phyloP scores from a whole-genome alignment of 2,888 invertebrate species.

The Sarcophaga carnaria region DNA sequence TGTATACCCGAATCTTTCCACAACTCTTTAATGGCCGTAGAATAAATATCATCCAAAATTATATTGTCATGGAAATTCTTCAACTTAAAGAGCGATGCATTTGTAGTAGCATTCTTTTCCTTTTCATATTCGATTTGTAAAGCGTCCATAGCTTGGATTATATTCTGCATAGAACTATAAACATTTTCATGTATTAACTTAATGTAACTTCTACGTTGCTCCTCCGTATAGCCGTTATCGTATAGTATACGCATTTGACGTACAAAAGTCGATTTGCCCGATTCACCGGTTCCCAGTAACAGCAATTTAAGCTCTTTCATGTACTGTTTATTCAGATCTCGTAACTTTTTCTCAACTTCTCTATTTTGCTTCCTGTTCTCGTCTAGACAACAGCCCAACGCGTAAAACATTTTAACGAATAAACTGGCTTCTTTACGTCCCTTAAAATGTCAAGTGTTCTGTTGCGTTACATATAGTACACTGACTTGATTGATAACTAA shows the following conservation, averaged over 20 bases:
- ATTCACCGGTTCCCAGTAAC: slow-evolving; percentile 58
- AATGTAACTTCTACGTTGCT: slow-evolving; percentile 23
- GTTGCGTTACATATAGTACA: background rate
- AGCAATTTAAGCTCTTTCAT: slow-evolving; percentile 57
- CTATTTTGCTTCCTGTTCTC: slow-evolving; percentile 6
- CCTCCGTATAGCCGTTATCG: slow-evolving; percentile 44
- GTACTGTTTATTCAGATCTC: slow-evolving; percentile 37
- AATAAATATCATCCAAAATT: slow-evolving; percentile 75
- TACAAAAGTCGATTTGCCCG: slow-evolving; percentile 64
- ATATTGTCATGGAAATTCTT: background rate
- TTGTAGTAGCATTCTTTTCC: slow-evolving; percentile 21
- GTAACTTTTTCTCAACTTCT: slow-evolving; percentile 33
- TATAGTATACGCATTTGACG: slow-evolving; percentile 63
- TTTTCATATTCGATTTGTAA: slow-evolving; percentile 53
- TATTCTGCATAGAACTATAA: slow-evolving; percentile 46
- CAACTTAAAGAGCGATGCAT: slow-evolving; percentile 27
- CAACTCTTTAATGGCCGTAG: slow-evolving; percentile 92
- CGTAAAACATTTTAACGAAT: background rate
- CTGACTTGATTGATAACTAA: background rate
- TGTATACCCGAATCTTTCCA: slow-evolving; percentile 97
- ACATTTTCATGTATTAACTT: slow-evolving; percentile 62
- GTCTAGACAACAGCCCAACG: slow-evolving; percentile 12
- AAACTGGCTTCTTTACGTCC: background rate
- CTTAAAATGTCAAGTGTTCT: background rate
- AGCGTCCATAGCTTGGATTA: slow-evolving; percentile 55